These are phyloP conservation scores for Poecilia velifera DNA, from an alignment of 2,797 vertebrate genomes.

Conservation along the genomic window DNA sequence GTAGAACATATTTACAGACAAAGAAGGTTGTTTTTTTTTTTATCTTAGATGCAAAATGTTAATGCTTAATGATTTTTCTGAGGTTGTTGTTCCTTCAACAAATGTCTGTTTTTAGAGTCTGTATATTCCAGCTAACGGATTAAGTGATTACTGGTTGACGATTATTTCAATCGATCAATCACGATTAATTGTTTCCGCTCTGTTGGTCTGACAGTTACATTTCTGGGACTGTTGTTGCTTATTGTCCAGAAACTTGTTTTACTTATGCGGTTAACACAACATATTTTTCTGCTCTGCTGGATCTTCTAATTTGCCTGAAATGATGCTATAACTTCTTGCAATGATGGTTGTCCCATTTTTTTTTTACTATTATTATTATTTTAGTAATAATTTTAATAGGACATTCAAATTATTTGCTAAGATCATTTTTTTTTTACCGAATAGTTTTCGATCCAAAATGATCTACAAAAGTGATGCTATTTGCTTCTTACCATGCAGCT, in stretches of 20 bases:
- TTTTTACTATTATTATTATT: neutral
- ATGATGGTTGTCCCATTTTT: neutral
- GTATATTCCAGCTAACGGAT: too few species aligned
- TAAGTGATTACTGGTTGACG: too few species aligned
- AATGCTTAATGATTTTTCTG: too few species aligned
- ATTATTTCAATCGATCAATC: too few species aligned
- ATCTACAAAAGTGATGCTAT: neutral
- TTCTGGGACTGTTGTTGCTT: neutral
- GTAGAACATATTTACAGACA: too few species aligned
- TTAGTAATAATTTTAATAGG: neutral
- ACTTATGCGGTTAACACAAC: neutral
- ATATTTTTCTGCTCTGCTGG: neutral
- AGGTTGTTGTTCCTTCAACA: too few species aligned
- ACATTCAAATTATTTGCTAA: neutral
- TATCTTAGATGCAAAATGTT: too few species aligned
- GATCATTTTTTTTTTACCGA: neutral
- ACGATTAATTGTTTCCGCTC: too few species aligned
- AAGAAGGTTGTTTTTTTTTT: too few species aligned
- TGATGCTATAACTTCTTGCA: neutral
- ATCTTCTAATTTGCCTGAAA: neutral
- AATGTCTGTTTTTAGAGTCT: too few species aligned
- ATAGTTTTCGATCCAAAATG: neutral
- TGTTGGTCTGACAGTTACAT: neutral
- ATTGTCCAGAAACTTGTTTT: neutral
- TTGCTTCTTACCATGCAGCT: neutral